Conservation (phyloP, 2,797 vertebrate genomes). For the Oreonectes daqikongensis region DNA sequence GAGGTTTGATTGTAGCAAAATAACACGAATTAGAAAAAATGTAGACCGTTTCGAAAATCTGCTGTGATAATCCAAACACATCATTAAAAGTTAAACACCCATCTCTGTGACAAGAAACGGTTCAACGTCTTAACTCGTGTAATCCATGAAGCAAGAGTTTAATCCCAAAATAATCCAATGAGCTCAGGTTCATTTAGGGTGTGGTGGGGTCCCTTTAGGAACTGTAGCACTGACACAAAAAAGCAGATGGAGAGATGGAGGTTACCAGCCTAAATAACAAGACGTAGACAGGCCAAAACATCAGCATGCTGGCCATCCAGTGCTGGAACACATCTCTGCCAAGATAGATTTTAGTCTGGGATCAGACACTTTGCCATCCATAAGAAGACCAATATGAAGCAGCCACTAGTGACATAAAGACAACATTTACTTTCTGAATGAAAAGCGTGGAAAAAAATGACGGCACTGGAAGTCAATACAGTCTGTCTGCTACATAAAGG, state of each 20-base stretch:
- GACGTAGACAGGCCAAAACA: conserved; percentile 47
- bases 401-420: conserved; percentile 44
- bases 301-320: conserved; percentile 42
- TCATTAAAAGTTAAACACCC: conserved; percentile 56
- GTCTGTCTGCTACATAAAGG: conserved; percentile 29
- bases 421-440: conserved; percentile 37
- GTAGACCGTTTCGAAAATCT: conserved; percentile 50
- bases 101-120: conserved; percentile 57
- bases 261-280: conserved; percentile 51
- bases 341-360: conserved; percentile 49
- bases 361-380: conserved; percentile 41
- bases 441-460: conserved; percentile 10
- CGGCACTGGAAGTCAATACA: conserved; percentile 39
- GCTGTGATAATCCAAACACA: conserved; percentile 58
- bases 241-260: conserved; percentile 47
- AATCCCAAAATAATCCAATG: conserved; percentile 69
- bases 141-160: conserved; percentile 66
- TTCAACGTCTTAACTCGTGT: conserved; percentile 62
- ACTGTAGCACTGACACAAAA: conserved; percentile 51
- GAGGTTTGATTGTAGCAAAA: conserved; percentile 67
- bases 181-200: conserved; percentile 66
- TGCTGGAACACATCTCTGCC: conserved; percentile 50
- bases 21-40: conserved; percentile 27
- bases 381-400: conserved; percentile 48
- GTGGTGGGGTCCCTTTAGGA: conserved; percentile 61